Conservation (phyloP, 2,888 invertebrate genomes). For the Nephrotoma appendiculata region DNA sequence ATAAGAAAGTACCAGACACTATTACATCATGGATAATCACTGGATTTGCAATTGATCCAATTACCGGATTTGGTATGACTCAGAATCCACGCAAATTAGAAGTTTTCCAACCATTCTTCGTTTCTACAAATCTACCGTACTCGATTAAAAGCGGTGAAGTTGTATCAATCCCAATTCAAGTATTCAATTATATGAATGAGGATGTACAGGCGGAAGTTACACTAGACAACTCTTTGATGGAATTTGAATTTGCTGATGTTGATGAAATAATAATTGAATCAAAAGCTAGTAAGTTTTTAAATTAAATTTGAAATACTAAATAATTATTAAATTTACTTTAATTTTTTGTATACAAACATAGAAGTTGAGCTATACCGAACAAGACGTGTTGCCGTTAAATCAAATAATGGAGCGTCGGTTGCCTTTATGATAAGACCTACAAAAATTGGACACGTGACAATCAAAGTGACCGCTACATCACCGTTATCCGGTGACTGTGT, state of each 20-base stretch:
- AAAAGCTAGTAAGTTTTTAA: constrained; percentile 39
- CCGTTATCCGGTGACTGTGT: constrained; percentile 66
- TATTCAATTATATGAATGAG: constrained; percentile 76
- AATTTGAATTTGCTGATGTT: constrained; percentile 67
- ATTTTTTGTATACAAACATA: constrained; percentile 23
- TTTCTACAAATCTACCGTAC: constrained; percentile 75
- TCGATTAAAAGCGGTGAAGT: constrained; percentile 81
- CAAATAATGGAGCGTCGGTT: constrained; percentile 60
- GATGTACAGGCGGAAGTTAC: constrained; percentile 67
- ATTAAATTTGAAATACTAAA: not conserved
- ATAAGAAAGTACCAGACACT: constrained; percentile 59
- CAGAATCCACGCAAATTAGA: constrained; percentile 48
- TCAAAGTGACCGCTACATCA: constrained; percentile 64
- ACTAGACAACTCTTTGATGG: constrained; percentile 64
- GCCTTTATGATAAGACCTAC: constrained; percentile 73
- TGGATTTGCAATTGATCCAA: constrained; percentile 66
- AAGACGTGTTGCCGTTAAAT: constrained; percentile 48
- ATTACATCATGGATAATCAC: constrained; percentile 75
- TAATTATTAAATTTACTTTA: not conserved
- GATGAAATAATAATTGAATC: constrained; percentile 38
- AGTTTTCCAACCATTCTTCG: constrained; percentile 71
- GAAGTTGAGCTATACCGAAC: constrained; percentile 62
- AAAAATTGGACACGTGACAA: constrained; percentile 51
- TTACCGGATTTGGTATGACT: constrained; percentile 62
- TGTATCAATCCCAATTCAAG: constrained; percentile 70